Evolutionary conservation across 2,888 invertebrate species (phyloP).

Genomic region (Pterobdella sp.): DNA sequence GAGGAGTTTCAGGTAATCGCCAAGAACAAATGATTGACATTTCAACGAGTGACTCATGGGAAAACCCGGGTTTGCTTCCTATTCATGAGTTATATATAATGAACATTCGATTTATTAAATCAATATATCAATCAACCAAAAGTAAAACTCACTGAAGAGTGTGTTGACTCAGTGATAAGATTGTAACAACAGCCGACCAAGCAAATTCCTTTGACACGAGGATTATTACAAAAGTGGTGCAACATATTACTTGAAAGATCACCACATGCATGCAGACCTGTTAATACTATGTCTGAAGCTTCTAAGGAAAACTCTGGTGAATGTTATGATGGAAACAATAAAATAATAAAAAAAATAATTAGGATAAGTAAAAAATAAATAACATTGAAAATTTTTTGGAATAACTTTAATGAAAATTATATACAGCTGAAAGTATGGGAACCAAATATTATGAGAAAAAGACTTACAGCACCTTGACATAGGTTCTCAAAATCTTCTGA

Average conservation of each 20-base stretch:
- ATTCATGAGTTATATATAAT: too few species aligned
- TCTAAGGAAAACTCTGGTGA: background rate
- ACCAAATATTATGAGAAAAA: background rate
- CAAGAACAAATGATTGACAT: background rate
- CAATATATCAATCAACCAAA: background rate
- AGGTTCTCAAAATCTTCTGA: background rate
- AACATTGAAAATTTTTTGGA: background rate
- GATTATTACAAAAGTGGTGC: conserved; percentile 60
- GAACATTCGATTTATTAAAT: too few species aligned
- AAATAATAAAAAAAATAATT: too few species aligned
- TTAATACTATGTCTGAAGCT: conserved; percentile 43
- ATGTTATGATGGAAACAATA: too few species aligned
- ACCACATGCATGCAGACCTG: conserved; percentile 83
- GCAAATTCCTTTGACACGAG: conserved; percentile 59
- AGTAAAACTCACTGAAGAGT: background rate
- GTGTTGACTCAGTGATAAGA: conserved; percentile 55
- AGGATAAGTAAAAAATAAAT: background rate
- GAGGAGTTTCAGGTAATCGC: conserved; percentile 6
- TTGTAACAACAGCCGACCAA: conserved; percentile 87
- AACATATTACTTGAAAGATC: conserved; percentile 68
- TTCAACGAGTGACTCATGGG: background rate
- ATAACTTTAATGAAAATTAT: background rate
- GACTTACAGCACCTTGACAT: conserved; percentile 2
- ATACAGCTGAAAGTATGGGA: background rate
- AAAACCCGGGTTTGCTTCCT: background rate